These are phyloP conservation scores for Astreopora myriophthalma DNA, from an alignment of 64 coral and sea anemone genomes.

Conservation along the genomic window DNA sequence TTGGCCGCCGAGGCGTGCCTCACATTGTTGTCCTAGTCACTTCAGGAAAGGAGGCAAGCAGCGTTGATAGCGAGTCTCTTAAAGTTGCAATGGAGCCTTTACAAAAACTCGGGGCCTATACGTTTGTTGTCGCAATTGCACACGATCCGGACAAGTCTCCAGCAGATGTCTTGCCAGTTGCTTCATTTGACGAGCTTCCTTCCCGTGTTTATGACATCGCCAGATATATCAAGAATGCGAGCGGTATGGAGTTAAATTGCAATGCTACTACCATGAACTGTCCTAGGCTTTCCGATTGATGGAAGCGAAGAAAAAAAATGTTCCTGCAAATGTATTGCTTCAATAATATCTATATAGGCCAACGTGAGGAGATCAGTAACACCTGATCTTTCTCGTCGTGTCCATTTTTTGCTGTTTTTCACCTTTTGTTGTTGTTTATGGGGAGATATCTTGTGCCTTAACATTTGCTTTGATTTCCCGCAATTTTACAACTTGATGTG, in stretches of 20 bases:
- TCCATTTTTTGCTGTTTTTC: too few species aligned
- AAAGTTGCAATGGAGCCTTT: conserved; percentile 28
- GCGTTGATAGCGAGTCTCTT: background rate
- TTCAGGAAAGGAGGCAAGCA: conserved; percentile 34
- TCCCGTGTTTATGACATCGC: conserved; percentile 2
- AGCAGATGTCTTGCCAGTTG: background rate
- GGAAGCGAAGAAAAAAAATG: too few species aligned
- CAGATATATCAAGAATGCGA: background rate
- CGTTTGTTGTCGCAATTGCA: conserved; percentile 74
- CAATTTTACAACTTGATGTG: too few species aligned
- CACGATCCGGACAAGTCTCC: conserved; percentile 20
- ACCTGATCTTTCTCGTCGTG: too few species aligned
- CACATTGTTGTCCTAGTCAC: conserved; percentile 70
- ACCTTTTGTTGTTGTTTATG: too few species aligned
- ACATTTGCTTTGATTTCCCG: too few species aligned
- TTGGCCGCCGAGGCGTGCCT: conserved; percentile 44
- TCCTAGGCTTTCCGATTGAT: too few species aligned
- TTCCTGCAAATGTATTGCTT: too few species aligned
- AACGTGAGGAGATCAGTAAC: too few species aligned
- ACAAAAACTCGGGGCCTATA: conserved; percentile 42
- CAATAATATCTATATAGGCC: too few species aligned
- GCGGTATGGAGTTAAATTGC: background rate
- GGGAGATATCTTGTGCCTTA: too few species aligned
- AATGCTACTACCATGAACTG: background rate
- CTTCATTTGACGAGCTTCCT: conserved; percentile 23